These are phyloP conservation scores for Meandrusa payeni DNA, from an alignment of 2,888 invertebrate genomes.

Conservation along the genomic window DNA sequence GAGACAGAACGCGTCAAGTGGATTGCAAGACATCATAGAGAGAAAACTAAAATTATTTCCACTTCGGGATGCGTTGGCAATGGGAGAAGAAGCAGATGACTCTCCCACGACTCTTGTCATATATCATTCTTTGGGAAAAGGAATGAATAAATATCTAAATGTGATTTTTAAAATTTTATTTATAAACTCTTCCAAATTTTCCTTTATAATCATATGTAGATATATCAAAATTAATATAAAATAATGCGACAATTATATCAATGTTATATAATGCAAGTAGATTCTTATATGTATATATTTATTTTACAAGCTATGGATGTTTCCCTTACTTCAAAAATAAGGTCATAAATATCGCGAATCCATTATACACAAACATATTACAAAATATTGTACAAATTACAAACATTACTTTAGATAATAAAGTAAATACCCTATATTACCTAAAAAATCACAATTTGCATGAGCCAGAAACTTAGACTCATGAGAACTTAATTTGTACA, in stretches of 20 bases:
- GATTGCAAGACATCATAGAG: too few species aligned
- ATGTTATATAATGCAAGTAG: constrained; percentile 35
- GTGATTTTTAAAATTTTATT: constrained; percentile 13
- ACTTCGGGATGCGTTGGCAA: too few species aligned
- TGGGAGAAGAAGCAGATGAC: too few species aligned
- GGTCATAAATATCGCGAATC: constrained; percentile 39
- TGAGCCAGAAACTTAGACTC: constrained; percentile 53
- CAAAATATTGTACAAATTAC: constrained; percentile 28
- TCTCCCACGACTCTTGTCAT: too few species aligned
- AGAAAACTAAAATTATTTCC: too few species aligned
- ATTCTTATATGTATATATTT: constrained; percentile 29
- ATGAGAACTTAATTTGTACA: constrained; percentile 74
- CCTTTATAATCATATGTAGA: constrained; percentile 30
- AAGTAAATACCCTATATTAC: constrained; percentile 28
- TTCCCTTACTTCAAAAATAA: constrained; percentile 29
- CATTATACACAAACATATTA: constrained; percentile 40
- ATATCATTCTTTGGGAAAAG: too few species aligned
- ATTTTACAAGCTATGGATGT: constrained; percentile 51
- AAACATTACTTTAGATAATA: constrained; percentile 23
- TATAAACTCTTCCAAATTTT: constrained; percentile 32
- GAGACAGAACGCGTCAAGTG: too few species aligned
- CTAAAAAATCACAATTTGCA: constrained; percentile 64
- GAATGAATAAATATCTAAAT: neutral
- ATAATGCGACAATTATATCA: constrained; percentile 42
- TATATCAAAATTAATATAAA: constrained; percentile 50